Conservation (phyloP, 1,140 invertebrate genomes). For the Andricus grossulariae region DNA sequence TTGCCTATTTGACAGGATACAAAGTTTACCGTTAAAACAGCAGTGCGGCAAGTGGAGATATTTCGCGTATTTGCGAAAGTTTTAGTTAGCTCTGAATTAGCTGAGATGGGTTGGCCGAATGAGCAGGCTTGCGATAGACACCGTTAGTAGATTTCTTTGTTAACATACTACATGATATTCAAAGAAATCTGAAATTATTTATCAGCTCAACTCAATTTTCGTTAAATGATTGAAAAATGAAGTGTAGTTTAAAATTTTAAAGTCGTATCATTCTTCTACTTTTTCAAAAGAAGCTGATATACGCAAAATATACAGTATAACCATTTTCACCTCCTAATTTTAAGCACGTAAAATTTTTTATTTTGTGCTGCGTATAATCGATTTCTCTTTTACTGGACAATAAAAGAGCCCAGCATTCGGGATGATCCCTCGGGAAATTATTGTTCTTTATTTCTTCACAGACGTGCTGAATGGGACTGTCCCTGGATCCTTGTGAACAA, state of each 20-base stretch:
- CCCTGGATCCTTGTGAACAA: slow-evolving; percentile 4
- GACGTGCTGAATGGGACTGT: slow-evolving; percentile 33
- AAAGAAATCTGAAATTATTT: too few species aligned
- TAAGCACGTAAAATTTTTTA: not conserved
- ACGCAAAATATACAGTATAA: too few species aligned
- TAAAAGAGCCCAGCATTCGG: not conserved
- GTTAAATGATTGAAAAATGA: too few species aligned
- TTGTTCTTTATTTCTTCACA: slow-evolving; percentile 36
- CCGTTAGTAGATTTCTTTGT: too few species aligned
- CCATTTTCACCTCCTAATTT: too few species aligned
- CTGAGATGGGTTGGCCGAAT: not conserved
- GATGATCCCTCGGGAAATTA: slow-evolving; percentile 37
- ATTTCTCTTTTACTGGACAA: slow-evolving; percentile 17
- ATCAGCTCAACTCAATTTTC: too few species aligned
- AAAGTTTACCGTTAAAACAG: not conserved
- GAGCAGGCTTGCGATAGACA: not conserved
- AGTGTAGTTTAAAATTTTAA: too few species aligned
- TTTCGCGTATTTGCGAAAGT: not conserved
- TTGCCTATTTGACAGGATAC: not conserved
- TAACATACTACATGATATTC: too few species aligned
- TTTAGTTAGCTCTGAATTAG: slow-evolving; percentile 5
- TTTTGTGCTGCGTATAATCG: not conserved
- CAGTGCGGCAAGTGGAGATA: not conserved
- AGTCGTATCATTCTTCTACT: too few species aligned
- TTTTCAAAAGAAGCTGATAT: too few species aligned